A percentile compares a stretch with the other conserved stretches of the same genome.
Evolutionary conservation across 1,140 invertebrate species (phyloP).

Genomic region (Hydropsyche tenuis): DNA sequence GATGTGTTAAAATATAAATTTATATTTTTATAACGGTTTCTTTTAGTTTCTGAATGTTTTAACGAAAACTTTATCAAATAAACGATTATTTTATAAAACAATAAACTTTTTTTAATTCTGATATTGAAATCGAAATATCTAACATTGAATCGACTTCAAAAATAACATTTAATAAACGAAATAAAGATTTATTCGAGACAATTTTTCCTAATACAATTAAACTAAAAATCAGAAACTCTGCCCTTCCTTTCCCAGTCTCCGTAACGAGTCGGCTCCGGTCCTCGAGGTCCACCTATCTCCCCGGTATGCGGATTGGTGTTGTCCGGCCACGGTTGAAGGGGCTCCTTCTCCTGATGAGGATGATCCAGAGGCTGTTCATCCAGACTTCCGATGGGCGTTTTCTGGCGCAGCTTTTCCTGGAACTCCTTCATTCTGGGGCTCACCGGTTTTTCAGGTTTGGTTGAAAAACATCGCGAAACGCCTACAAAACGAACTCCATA

Average conservation of each 20-base stretch:
- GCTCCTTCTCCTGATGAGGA: constrained; percentile 84
- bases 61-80: no score
- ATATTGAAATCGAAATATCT: no score
- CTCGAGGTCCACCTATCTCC: constrained; percentile 91
- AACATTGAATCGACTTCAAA: no score
- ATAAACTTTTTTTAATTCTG: no score
- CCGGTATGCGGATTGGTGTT: constrained; percentile 91
- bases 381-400: constrained; percentile 67
- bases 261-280: constrained; percentile 98
- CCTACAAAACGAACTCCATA: not conserved
- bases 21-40: no score
- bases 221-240: constrained; percentile 92
- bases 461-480: constrained; percentile 9
- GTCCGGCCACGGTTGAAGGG: constrained; percentile 84
- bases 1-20: no score
- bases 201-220: no score
- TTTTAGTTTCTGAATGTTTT: no score
- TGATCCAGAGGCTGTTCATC: constrained; percentile 67
- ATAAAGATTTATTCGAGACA: no score
- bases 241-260: constrained; percentile 99
- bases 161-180: no score
- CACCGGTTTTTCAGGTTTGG: constrained; percentile 41
- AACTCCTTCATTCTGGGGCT: constrained; percentile 48
- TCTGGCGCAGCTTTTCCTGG: constrained; percentile 57
- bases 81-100: no score